phyloP scores from a whole-genome alignment of 2,888 invertebrate genomes.

The Hoplodrina blanda region DNA sequence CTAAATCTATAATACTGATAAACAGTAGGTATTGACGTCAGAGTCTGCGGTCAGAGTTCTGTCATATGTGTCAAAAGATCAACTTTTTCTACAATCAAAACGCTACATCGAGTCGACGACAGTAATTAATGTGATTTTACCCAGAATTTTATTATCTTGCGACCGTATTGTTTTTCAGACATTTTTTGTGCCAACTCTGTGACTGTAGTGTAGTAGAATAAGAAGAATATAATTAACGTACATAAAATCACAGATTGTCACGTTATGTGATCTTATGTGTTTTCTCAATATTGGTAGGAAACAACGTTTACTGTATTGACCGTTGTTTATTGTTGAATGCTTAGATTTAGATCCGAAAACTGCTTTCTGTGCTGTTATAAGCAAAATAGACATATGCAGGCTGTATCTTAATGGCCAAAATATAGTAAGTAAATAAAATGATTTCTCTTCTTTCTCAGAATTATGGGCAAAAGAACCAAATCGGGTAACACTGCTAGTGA shows the following conservation, averaged over 20 bases:
- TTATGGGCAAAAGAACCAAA: slow-evolving; percentile 72
- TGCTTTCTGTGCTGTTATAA: neutral
- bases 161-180: slow-evolving; percentile 34
- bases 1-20: slow-evolving; percentile 1
- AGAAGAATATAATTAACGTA: neutral
- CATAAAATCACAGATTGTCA: slow-evolving; percentile 2
- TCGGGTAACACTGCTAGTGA: slow-evolving; percentile 11
- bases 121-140: slow-evolving; percentile 20
- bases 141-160: slow-evolving; percentile 6
- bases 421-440: neutral
- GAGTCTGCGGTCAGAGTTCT: slow-evolving; percentile 15
- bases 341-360: neutral
- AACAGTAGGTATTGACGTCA: slow-evolving; percentile 23
- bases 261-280: neutral
- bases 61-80: slow-evolving; percentile 43
- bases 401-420: neutral
- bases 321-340: neutral
- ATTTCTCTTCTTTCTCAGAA: slow-evolving; percentile 57
- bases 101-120: slow-evolving; percentile 6
- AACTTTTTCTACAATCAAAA: slow-evolving; percentile 33
- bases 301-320: neutral
- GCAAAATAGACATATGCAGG: slow-evolving; percentile 1
- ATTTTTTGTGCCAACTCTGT: slow-evolving; percentile 39
- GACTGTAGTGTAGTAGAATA: slow-evolving; percentile 17
- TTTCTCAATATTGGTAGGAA: neutral